Base-by-base conservation (phyloP, 1,140 invertebrate species). In the Drosophila teissieri region DNA sequence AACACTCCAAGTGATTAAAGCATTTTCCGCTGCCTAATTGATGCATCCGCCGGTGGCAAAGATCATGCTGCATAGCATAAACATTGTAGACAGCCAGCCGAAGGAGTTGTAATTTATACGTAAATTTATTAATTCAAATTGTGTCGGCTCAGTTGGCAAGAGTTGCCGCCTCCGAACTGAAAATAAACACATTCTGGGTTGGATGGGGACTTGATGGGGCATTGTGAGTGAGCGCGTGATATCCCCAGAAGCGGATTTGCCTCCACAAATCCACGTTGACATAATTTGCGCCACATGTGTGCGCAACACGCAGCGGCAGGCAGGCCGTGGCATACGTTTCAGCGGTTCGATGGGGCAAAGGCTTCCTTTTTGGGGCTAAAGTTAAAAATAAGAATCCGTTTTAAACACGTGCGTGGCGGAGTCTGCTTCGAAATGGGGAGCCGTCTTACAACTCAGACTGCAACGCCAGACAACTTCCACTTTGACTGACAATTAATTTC, bases 401-500 rank as follows among this genome's bases (percentile, higher is more conserved):
- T 80, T 57, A 72, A 89, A 89, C 84, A 89, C 84, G 85, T 89
- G 80, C 77, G 80, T 46, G 44, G 22, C 12, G 36, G 24, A 60
- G 46, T 34, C 36, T 52, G 19, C 27, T 12, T 17, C n/a, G 44
- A 40, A 40, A 51, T 6, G 15, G 7, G 42, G 42, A 15, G 42
- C 7, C 11, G 6, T 17, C 3, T 3, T 44, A 10, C 40, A 48
- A 51, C 60, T 64, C 60, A 10, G 48, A 53, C 39, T 27, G 37
- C 42, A 53, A 42, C 34, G 44, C 19, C 36, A 68, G 34, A 39
- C 40, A 17, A 56, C 27, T 42, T 67, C 81, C 83, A 78, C 75
- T 89, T 84, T 84, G 84, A 89, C 85, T 88, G 84, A 89, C 77
- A 89, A 89, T 89, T 89, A 89, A 89, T 89, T 89, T 89, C 84